Evolutionary conservation across 2,797 vertebrate species (phyloP).

Genomic region (Fistularia tabacaria): DNA sequence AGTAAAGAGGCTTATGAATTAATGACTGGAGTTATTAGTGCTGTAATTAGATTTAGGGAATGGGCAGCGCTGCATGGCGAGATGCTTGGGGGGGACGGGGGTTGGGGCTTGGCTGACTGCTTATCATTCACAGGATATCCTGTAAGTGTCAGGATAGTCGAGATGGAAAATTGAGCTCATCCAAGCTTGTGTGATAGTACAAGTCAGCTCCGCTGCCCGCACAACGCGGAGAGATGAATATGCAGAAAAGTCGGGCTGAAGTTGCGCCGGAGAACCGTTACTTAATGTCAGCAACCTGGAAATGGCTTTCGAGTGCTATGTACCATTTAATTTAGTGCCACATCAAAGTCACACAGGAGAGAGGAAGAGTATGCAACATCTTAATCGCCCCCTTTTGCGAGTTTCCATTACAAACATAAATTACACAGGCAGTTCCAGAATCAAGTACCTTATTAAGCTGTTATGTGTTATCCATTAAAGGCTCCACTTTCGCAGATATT

Average conservation of each 20-base stretch:
- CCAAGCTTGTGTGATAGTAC: slow-evolving; percentile 56
- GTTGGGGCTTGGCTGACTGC: slow-evolving; percentile 35
- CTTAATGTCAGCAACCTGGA: slow-evolving; percentile 42
- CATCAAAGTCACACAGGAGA: slow-evolving; percentile 50
- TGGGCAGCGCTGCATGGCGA: slow-evolving; percentile 58
- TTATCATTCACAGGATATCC: slow-evolving; percentile 67
- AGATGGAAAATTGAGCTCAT: slow-evolving; percentile 68
- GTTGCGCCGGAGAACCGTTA: slow-evolving; percentile 11
- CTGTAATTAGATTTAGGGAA: slow-evolving; percentile 73
- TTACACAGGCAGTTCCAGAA: slow-evolving; percentile 21
- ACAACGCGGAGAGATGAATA: slow-evolving; percentile 37
- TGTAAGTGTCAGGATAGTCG: slow-evolving; percentile 60
- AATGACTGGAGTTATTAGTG: slow-evolving; percentile 75
- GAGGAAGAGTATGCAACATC: slow-evolving; percentile 31
- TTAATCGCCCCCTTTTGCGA: slow-evolving; percentile 53
- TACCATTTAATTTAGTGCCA: slow-evolving; percentile 63
- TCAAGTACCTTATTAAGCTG: slow-evolving; percentile 30
- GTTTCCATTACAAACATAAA: slow-evolving; percentile 40
- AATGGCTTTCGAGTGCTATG: slow-evolving; percentile 45
- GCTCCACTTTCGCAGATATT: slow-evolving; percentile 25
- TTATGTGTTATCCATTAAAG: slow-evolving; percentile 36
- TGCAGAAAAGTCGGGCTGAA: slow-evolving; percentile 48
- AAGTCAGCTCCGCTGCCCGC: slow-evolving; percentile 27
- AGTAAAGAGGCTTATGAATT: slow-evolving; percentile 75
- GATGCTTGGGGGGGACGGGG: slow-evolving; percentile 37